A percentile compares a stretch with the other conserved stretches of the same genome.
phyloP scores from a whole-genome alignment of 2,888 invertebrate genomes.

The Drosophila subsilvestris region DNA sequence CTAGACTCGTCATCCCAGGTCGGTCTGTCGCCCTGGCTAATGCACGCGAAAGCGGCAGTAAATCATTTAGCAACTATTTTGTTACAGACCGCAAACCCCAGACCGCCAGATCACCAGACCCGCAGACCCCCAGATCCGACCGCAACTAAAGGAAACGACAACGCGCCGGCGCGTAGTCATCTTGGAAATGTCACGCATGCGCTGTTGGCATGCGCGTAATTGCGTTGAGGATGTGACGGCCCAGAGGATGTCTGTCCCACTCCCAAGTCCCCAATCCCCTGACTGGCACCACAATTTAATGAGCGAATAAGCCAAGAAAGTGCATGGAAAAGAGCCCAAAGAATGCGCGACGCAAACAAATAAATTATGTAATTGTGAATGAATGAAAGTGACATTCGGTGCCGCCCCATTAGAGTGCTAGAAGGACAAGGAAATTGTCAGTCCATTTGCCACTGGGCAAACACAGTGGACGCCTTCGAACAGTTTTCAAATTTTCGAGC shows the following conservation, averaged over 20 bases:
- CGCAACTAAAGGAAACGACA: constrained; percentile 42
- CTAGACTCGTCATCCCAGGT: constrained; percentile 6
- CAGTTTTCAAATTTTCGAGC: too few species aligned
- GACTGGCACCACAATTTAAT: constrained; percentile 14
- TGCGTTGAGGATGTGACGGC: constrained; percentile 32
- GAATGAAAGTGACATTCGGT: background rate
- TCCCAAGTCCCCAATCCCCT: background rate
- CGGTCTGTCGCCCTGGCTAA: constrained; percentile 20
- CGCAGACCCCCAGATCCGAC: constrained; percentile 1
- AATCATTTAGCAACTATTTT: constrained; percentile 70
- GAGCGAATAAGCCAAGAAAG: constrained; percentile 9
- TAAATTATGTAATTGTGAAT: background rate
- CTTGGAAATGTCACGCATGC: constrained; percentile 80
- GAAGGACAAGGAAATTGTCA: too few species aligned
- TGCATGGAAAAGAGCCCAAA: background rate
- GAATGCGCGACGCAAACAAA: background rate
- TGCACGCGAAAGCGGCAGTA: constrained; percentile 58
- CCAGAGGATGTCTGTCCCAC: constrained; percentile 8
- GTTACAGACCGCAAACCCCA: constrained; percentile 11
- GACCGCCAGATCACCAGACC: background rate
- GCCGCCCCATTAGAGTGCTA: too few species aligned
- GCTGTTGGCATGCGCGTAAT: constrained; percentile 56
- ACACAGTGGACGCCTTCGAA: too few species aligned
- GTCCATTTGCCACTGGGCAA: too few species aligned
- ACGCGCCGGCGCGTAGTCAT: constrained; percentile 58